phyloP scores from a whole-genome alignment of 1,140 invertebrate species.

The Papilio xuthus region DNA sequence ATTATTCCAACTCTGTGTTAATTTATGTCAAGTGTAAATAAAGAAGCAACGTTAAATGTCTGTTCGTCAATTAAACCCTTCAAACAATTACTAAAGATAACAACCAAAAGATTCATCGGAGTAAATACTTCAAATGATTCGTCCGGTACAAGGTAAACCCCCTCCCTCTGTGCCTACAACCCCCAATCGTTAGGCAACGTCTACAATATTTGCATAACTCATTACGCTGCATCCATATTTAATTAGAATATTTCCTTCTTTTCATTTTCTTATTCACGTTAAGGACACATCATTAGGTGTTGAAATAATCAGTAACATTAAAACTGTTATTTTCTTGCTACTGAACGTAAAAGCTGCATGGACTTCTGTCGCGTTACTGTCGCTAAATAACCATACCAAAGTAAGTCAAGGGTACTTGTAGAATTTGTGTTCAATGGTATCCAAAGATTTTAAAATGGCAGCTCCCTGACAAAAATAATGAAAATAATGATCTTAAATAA shows the following conservation, averaged over 20 bases:
- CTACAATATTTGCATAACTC: slow-evolving; percentile 78
- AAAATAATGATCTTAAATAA: too few relatives aligned
- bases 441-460: too few relatives aligned
- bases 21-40: slow-evolving; percentile 23
- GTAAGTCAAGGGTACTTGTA: not conserved
- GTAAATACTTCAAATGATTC: slow-evolving; percentile 47
- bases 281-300: slow-evolving; percentile 42
- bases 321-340: not conserved
- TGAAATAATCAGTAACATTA: not conserved
- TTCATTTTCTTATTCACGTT: slow-evolving; percentile 43
- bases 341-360: too few relatives aligned
- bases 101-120: slow-evolving; percentile 43
- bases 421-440: too few relatives aligned
- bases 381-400: not conserved
- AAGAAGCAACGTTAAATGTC: slow-evolving; percentile 3
- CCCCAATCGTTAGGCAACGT: slow-evolving; percentile 64
- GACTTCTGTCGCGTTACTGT: not conserved
- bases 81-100: slow-evolving; percentile 39
- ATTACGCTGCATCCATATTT: slow-evolving; percentile 79
- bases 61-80: slow-evolving; percentile 20
- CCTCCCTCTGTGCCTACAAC: slow-evolving; percentile 24
- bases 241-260: slow-evolving; percentile 76
- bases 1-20: not conserved
- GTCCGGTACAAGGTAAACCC: slow-evolving; percentile 13
- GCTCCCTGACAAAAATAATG: too few relatives aligned